Evolutionary conservation across 2,888 invertebrate species (phyloP), one percentile per base, ranked within the genome.

Genomic region (Thymelicus acteon): DNA sequence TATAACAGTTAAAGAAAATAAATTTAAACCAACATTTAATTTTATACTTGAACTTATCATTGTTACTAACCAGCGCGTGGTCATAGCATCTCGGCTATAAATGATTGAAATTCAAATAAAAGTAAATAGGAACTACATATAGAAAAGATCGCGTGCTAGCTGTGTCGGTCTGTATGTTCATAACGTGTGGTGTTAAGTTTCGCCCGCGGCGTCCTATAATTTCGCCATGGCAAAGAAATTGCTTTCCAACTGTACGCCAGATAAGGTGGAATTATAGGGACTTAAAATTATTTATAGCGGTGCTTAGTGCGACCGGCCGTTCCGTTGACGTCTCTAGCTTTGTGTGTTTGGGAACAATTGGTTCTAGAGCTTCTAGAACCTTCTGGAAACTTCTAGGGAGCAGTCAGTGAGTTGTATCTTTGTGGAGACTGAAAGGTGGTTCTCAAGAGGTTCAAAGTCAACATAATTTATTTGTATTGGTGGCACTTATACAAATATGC

Each of bases 171-270:
- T 76, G 78, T 79, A 76, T 77, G 75, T 70, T 76, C 66, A 60
- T 78, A 76, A 78, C 72, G 73, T 73, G 73, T 67, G 60, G 84
- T 82, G 82, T 86, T 80, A 79, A 73, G 83, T 86, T 85, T 80
- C 83, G 76, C 82, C 76, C 79, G 71, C 75, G 73, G 72, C 77
- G 76, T 82, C 79, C 81, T 82, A 83, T 87, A 87, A 87, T 85
- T 87, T 84, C 76, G 79, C 82, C 74, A 77, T 74, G 75, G 82
- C 78, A 85, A 87, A 88, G 87, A 87, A 87, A 86, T 87, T 83
- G 80, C 87, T 75, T 82, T 80, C 78, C 77, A 79, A 74, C 80
- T 66, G 73, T 75, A 71, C 72, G 77, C 75, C 75, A 80, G 85
- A 86, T 86, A 86, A 84, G 82, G 79, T 61, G 79, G 78, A 86